Evolutionary conservation across 2,888 invertebrate genomes (phyloP).

Genomic region (Thysanoteuthis rhombus): DNA sequence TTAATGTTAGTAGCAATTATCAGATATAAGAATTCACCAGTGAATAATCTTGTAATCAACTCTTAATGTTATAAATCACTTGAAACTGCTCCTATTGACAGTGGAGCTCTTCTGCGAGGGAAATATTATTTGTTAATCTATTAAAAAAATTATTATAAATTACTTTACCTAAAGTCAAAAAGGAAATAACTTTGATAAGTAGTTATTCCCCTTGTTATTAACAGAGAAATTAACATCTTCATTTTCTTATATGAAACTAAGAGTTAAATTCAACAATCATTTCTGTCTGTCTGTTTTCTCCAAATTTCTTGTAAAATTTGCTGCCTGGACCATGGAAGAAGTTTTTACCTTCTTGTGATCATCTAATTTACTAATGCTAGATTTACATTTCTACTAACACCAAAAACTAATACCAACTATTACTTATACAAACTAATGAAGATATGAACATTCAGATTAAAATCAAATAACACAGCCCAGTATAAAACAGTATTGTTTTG

Average conservation of each 20-base stretch:
- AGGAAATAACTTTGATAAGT: too few relatives aligned
- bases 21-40: background rate
- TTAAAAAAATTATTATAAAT: too few relatives aligned
- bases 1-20: background rate
- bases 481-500: background rate
- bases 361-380: background rate
- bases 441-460: background rate
- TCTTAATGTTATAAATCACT: too few relatives aligned
- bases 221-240: too few relatives aligned
- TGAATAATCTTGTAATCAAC: too few relatives aligned
- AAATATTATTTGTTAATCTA: too few relatives aligned
- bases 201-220: too few relatives aligned
- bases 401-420: background rate
- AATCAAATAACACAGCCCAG: background rate
- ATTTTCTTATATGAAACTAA: too few relatives aligned
- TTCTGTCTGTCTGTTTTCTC: background rate
- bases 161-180: too few relatives aligned
- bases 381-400: background rate
- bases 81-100: too few relatives aligned
- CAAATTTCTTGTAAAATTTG: constrained; percentile 1
- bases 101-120: too few relatives aligned
- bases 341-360: background rate
- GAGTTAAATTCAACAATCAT: too few relatives aligned
- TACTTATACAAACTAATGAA: background rate
- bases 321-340: background rate